Evolutionary conservation across 2,888 invertebrate species (phyloP), one percentile per base, ranked within the genome.

Genomic region (Heteromurus nitidus): DNA sequence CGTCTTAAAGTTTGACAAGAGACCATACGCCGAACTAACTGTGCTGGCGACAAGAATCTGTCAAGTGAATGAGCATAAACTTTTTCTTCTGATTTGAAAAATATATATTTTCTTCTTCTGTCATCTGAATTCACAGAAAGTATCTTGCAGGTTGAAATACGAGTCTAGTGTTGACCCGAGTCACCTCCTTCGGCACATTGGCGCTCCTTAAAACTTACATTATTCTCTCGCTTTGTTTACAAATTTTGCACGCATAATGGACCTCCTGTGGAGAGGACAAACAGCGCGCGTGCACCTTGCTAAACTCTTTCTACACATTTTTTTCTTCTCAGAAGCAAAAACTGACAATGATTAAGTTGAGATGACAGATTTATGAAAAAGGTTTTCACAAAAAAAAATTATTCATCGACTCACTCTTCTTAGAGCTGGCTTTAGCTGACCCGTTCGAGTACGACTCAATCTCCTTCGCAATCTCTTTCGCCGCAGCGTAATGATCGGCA

Each of bases 381-480:
- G 64, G 74, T 16, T 68, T 68, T 58, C 36, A n/a, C n/a, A n/a
- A n/a, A n/a, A n/a, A n/a, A n/a, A n/a, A 20, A 68, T 24, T n/a
- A n/a, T n/a, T 58, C 18, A 24, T 30, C 64, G 24, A 65, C 87
- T 82, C 67, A 87, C 87, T 86, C 80, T 85, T 83, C 85, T 85
- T 85, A 9, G 86, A 82, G 31, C 80, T 85, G 24, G 85, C 82
- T 85, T 85, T 85, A 13, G 83, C 82, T 36, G 85, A 82, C 20
- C 85, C 85, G 26, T 83, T 83, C 16, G 86, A 85, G 62, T 87
- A 87, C 13, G 85, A 85, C 76, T 87, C 87, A 65, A 87, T 87
- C 76, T 87, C 87, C 80, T 84, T 87, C 62, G 87, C 87, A 79
- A 87, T 87, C 83, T 87, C 87, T 74, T 87, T 87, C 28, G 86